Base-by-base conservation (phyloP, 1,140 invertebrate genomes). In the Globodera rostochiensis region DNA sequence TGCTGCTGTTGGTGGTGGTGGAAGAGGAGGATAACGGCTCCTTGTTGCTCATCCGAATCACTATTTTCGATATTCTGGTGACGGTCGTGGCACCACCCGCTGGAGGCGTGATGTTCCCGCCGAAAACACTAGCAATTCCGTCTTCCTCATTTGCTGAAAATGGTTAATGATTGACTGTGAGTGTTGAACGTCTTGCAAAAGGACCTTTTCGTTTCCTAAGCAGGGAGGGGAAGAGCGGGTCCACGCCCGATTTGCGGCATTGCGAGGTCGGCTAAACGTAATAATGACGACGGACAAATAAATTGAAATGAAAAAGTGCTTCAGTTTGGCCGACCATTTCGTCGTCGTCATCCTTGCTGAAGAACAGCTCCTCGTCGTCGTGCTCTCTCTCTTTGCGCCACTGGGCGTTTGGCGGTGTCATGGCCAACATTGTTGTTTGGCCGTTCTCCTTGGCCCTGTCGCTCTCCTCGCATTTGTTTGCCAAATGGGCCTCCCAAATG, bases 171-270 rank as follows among this genome's bases (percentile, higher is more conserved):
- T 36, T 36, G 36, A 36, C 0, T 36, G 36, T 3, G 36, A 2
- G 36, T 2, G 36, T 36, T 36, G 36, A 36, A 36, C 36, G 13
- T 19, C 15, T 36, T 66, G 45, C 46, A n/a, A 69, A 19, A 15
- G 25, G 57, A 84, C 83, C 81, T 81, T 86, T 86, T 64, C 84
- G 60, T 46, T 86, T 86, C 25, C 82, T 73, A 13, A 57, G 77
- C 49, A 87, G 13, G 4, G 88, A 89, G 7, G 88, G 86, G 60
- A 86, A 87, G 57, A 86, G 80, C n/a, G 86, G 86, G 53, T 87
- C 86, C 7, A 84, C 70, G 45, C 88, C 86, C n/a, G 82, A 67
- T 74, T 84, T 87, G 50, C 84, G 82, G 36, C 84, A 73, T 47
- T 82, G 69, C 0, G 47, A 9, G 71, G 49, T 49, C 36, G 73